phyloP scores from a whole-genome alignment of 2,113 vertebrate genomes.

The Phaethon lepturus region DNA sequence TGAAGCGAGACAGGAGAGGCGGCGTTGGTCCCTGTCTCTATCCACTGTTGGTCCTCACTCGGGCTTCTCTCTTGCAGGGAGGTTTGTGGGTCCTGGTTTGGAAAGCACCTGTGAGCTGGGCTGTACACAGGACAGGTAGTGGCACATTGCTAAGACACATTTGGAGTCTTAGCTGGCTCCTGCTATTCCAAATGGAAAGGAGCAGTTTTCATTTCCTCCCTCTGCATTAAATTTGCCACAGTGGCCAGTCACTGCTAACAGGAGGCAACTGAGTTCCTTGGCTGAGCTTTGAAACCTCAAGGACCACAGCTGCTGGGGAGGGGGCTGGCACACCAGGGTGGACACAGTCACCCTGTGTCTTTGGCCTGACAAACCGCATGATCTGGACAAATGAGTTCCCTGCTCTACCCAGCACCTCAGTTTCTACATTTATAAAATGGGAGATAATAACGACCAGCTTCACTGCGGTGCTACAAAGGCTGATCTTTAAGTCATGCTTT shows the following conservation, averaged over 20 bases:
- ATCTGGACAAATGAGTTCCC: background rate
- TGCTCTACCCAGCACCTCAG: background rate
- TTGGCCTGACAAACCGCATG: background rate
- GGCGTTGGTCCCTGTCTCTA: background rate
- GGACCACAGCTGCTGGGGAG: background rate
- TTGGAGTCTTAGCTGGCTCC: background rate
- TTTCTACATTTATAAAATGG: background rate
- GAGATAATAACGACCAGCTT: background rate
- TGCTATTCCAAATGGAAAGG: background rate
- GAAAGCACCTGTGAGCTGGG: background rate
- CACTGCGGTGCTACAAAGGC: background rate
- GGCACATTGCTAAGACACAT: background rate
- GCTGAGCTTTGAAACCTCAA: background rate
- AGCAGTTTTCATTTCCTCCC: background rate
- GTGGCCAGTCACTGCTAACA: background rate
- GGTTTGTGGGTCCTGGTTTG: background rate
- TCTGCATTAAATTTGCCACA: fast-evolving
- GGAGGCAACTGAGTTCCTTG: background rate
- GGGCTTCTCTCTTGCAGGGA: background rate
- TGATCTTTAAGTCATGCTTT: background rate
- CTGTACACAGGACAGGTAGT: background rate
- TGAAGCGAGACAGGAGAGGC: background rate
- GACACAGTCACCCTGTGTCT: background rate
- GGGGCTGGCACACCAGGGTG: background rate
- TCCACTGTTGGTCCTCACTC: background rate